phyloP scores from a whole-genome alignment of 2,888 invertebrate genomes.

The Andrena dorsata region DNA sequence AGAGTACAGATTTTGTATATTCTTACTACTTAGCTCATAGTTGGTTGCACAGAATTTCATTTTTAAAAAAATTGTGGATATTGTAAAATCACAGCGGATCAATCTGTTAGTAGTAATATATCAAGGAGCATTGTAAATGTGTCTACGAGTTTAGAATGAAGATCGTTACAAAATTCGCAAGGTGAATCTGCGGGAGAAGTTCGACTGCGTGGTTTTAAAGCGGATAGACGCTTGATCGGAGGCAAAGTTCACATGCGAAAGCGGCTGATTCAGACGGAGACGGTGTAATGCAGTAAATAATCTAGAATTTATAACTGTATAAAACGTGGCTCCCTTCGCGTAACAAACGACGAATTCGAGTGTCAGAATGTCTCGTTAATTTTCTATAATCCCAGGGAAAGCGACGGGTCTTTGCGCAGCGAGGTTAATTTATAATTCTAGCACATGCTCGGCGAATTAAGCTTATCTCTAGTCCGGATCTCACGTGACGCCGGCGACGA shows the following conservation, averaged over 20 bases:
- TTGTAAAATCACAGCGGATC: not conserved
- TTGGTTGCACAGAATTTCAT: not conserved
- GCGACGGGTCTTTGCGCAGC: not conserved
- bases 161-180: not conserved
- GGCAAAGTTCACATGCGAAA: not conserved
- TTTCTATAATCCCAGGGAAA: slow-evolving; percentile 44
- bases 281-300: not conserved
- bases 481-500: slow-evolving; percentile 30
- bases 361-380: slow-evolving; percentile 37
- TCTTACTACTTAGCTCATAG: not conserved
- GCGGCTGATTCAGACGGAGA: not conserved
- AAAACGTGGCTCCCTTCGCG: slow-evolving; percentile 2
- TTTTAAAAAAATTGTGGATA: not conserved
- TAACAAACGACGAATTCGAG: slow-evolving; percentile 2
- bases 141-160: not conserved
- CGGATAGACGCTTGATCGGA: slow-evolving; percentile 29
- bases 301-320: not conserved
- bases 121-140: not conserved
- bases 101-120: too few species aligned
- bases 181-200: slow-evolving; percentile 26
- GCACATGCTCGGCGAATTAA: slow-evolving; percentile 44
- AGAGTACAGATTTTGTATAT: not conserved
- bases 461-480: slow-evolving; percentile 32
- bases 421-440: slow-evolving; percentile 45
- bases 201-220: slow-evolving; percentile 41